Evolutionary conservation across 2,888 invertebrate species (phyloP).

Genomic region (Harpalus rufipes): DNA sequence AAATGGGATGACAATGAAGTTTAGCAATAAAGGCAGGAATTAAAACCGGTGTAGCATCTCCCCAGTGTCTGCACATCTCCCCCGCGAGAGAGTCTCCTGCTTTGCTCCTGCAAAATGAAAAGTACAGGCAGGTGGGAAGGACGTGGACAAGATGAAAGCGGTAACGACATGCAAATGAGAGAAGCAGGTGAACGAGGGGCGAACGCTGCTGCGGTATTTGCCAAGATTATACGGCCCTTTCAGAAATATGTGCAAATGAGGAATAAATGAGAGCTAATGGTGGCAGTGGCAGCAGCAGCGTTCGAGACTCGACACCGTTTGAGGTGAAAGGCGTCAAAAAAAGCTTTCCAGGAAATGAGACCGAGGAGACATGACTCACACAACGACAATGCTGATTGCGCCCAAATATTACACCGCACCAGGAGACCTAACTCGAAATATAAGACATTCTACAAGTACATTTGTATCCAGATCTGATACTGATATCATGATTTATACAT

Average conservation of each 20-base stretch:
- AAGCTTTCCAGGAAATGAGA: slow-evolving; percentile 71
- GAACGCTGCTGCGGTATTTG: slow-evolving; percentile 69
- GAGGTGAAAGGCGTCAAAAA: slow-evolving; percentile 70
- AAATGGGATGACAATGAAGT: slow-evolving; percentile 4
- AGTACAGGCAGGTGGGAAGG: slow-evolving; percentile 72
- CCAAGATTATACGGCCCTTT: slow-evolving; percentile 71
- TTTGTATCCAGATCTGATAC: no score
- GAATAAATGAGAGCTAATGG: slow-evolving; percentile 73
- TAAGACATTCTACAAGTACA: no score
- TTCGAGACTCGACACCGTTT: slow-evolving; percentile 67
- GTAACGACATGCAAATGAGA: slow-evolving; percentile 74
- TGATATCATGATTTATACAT: no score
- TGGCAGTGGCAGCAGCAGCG: slow-evolving; percentile 62
- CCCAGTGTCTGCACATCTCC: slow-evolving; percentile 16
- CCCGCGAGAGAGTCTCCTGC: slow-evolving; percentile 37
- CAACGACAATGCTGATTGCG: slow-evolving; percentile 37
- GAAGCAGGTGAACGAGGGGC: slow-evolving; percentile 35
- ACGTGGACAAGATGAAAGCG: slow-evolving; percentile 69
- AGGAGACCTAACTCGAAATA: no score
- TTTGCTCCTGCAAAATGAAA: slow-evolving; percentile 70
- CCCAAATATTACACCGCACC: slow-evolving; percentile 10
- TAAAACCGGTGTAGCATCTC: slow-evolving; percentile 8
- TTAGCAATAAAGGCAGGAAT: slow-evolving; percentile 28
- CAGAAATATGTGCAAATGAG: slow-evolving; percentile 72
- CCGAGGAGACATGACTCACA: slow-evolving; percentile 41